These are phyloP conservation scores for Drosophila willistoni DNA, from an alignment of 1,140 invertebrate genomes.

Conservation along the genomic window DNA sequence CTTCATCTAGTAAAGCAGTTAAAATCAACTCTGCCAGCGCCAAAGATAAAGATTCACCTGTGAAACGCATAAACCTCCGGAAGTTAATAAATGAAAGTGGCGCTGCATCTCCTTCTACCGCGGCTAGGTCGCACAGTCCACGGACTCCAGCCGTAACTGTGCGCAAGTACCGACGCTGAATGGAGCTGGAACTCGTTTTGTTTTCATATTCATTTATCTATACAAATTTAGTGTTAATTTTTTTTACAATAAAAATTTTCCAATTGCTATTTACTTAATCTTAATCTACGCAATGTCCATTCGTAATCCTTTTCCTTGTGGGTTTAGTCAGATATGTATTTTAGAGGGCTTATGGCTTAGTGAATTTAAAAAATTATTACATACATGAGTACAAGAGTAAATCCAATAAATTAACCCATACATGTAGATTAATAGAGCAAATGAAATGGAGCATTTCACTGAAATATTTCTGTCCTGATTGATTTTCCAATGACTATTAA, in stretches of 20 bases:
- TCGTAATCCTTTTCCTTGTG: too few species aligned
- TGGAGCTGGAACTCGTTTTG: neutral
- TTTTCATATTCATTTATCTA: constrained; percentile 17
- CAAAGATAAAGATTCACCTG: constrained; percentile 43
- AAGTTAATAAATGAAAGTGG: constrained; percentile 42
- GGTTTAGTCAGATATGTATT: too few species aligned
- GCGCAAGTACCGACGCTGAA: constrained; percentile 56
- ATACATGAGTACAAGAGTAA: too few species aligned
- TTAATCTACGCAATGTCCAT: neutral
- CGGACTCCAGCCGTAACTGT: constrained; percentile 68
- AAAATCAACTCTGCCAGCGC: neutral
- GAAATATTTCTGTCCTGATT: neutral
- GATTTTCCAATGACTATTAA: constrained; percentile 1
- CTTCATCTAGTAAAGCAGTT: constrained; percentile 29
- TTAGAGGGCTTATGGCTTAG: too few species aligned
- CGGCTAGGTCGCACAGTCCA: constrained; percentile 41
- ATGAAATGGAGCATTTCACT: too few species aligned
- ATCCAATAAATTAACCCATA: too few species aligned
- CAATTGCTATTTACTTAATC: neutral
- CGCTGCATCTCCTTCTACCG: constrained; percentile 1
- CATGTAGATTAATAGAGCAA: too few species aligned
- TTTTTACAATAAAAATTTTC: constrained; percentile 26
- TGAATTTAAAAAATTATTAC: too few species aligned
- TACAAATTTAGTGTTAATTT: constrained; percentile 1
- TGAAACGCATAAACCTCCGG: constrained; percentile 64